Conservation (phyloP, 1,140 invertebrate species). For the Procambarus virginalis region DNA sequence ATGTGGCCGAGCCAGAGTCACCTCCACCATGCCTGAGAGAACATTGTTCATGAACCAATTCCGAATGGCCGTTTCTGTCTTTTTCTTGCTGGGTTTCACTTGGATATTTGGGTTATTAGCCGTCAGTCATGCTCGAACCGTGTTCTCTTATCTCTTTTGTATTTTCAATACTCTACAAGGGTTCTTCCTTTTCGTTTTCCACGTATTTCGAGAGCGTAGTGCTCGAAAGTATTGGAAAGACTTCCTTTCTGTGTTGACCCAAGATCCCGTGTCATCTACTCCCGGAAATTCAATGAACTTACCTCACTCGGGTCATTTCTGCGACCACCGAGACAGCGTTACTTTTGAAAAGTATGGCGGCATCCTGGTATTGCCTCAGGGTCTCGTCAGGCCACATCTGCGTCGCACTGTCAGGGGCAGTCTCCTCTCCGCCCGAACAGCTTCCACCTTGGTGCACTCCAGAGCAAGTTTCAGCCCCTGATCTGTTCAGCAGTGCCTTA, state of each 20-base stretch:
- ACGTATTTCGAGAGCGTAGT: constrained; percentile 69
- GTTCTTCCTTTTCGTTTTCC: constrained; percentile 73
- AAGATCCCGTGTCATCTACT: constrained; percentile 32
- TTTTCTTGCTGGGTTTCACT: constrained; percentile 73
- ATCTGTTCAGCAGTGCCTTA: neutral
- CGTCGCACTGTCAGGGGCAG: constrained; percentile 9
- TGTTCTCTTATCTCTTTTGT: constrained; percentile 71
- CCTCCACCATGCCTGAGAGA: constrained; percentile 73
- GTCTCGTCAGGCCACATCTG: neutral
- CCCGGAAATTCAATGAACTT: constrained; percentile 45
- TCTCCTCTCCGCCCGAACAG: constrained; percentile 36
- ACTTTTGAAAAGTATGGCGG: constrained; percentile 48
- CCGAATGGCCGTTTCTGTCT: constrained; percentile 74
- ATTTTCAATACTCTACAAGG: constrained; percentile 72
- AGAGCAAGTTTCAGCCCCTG: constrained; percentile 31
- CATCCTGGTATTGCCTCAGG: constrained; percentile 45
- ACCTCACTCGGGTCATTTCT: neutral
- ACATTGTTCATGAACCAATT: constrained; percentile 73
- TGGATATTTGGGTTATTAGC: constrained; percentile 72
- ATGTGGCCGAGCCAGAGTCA: constrained; percentile 73
- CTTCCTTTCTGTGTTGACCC: constrained; percentile 63
- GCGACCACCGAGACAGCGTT: constrained; percentile 8
- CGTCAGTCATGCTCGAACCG: constrained; percentile 50
- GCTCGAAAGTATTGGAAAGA: constrained; percentile 68
- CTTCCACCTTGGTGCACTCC: constrained; percentile 30